Evolutionary conservation across 2,797 vertebrate species (phyloP), one percentile per base, ranked within the genome.

Genomic region (Eulemur rubriventer): DNA sequence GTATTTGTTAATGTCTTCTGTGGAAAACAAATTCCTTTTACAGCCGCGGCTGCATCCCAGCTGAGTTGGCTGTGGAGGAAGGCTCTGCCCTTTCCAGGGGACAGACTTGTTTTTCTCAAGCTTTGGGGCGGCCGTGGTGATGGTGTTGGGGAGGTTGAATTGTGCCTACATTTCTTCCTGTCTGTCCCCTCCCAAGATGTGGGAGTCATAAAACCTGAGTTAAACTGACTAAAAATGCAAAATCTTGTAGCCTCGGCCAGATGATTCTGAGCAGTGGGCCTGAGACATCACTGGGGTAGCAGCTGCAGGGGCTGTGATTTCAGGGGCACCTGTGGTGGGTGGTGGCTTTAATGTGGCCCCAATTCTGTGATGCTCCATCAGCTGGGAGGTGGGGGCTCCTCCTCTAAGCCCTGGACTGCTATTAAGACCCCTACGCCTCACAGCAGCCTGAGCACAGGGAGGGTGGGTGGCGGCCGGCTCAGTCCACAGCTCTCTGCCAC

Each of bases 21-120:
- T 0, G 43, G 76, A 80, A 83, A 73, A 50, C 6, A 38, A 13
- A 78, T 89, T 89, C 83, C 84, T 93, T 50, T 70, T 73, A 1
- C 57, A 81, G 94, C 70, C 4, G 11, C 17, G 50, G 82, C 59
- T 48, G 48, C 2, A 2, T 61, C 65, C 11, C 46, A 48, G 75
- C 28, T 16, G 59, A 4, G 3, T 65, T 50, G 70, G 70, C 72
- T 9, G 33, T 30, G 35, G 12, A 28, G 59, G 41, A 46, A 38
- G 1, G 55, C 52, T 73, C 26, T 38, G 38, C 41, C 48, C 84
- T 30, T 72, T 81, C 20, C 24, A 10, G 69, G 28, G 35, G 61
- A 65, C 1, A 38, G 43, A 52, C 33, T 86, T 96, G 94, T 85
- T 96, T 93, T 89, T 50, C 79, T 87, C 35, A 46, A n/a, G 33